These are phyloP conservation scores for Drosophila borborema DNA, from an alignment of 2,888 invertebrate species.

Conservation along the genomic window DNA sequence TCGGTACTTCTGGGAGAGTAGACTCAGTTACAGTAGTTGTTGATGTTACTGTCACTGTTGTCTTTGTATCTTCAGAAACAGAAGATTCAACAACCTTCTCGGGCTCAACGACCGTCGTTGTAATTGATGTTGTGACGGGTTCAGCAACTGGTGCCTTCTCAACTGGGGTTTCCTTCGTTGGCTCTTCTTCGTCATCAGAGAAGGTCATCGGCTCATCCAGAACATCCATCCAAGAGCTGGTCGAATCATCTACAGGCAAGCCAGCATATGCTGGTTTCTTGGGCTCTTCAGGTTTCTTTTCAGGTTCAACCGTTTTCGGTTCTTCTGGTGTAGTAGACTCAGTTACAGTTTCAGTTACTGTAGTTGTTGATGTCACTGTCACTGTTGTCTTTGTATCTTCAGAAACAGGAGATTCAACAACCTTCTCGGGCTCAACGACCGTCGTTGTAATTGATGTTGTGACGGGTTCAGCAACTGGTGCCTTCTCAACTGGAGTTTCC, in stretches of 20 bases:
- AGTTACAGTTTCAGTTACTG: too few relatives aligned
- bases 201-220: constrained; percentile 81
- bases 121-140: neutral
- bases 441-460: too few relatives aligned
- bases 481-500: too few relatives aligned
- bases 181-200: constrained; percentile 64
- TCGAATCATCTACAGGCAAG: constrained; percentile 77
- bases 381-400: too few relatives aligned
- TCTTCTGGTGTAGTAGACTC: too few relatives aligned
- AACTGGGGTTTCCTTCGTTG: constrained; percentile 2
- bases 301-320: constrained; percentile 1
- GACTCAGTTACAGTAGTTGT: constrained; percentile 1
- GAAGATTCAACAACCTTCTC: neutral
- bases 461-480: too few relatives aligned
- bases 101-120: neutral
- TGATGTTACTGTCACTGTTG: neutral
- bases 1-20: constrained; percentile 19
- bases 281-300: constrained; percentile 46
- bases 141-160: neutral
- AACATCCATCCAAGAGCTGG: constrained; percentile 80
- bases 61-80: neutral
- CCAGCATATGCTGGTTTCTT: constrained; percentile 69
- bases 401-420: too few relatives aligned
- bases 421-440: too few relatives aligned
- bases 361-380: too few relatives aligned